Evolutionary conservation across 2,113 vertebrate genomes (phyloP).

Genomic region (Alexandromys fortis): DNA sequence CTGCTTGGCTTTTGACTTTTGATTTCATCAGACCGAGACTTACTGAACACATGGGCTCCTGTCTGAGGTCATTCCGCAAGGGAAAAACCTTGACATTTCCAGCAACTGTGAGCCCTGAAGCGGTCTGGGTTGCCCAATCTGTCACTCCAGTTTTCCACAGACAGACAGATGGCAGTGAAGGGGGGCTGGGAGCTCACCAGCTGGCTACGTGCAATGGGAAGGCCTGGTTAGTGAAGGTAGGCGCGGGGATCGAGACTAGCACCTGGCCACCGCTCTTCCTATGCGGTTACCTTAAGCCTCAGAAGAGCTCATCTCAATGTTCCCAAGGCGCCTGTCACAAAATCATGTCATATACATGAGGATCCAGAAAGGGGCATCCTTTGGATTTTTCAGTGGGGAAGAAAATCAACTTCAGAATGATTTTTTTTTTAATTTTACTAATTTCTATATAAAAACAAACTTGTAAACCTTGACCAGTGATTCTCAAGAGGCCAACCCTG

Average conservation of each 20-base stretch:
- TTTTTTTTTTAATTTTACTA: not conserved
- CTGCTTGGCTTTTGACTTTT: constrained; percentile 25
- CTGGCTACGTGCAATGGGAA: not conserved
- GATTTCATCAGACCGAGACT: not conserved
- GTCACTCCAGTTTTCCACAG: constrained; percentile 5
- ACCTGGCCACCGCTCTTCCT: not conserved
- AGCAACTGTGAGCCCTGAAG: not conserved
- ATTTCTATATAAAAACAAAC: constrained; percentile 11
- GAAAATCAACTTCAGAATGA: constrained; percentile 40
- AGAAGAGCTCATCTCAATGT: not conserved
- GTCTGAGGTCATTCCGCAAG: not conserved
- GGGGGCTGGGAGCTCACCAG: not conserved
- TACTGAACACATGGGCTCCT: not conserved
- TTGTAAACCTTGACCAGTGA: not conserved
- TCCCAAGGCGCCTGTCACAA: not conserved
- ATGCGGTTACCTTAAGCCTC: not conserved
- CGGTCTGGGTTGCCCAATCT: not conserved
- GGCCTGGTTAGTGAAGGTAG: not conserved
- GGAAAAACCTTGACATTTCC: constrained; percentile 50
- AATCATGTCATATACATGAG: not conserved
- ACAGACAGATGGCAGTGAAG: not conserved
- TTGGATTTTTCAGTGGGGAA: constrained; percentile 13
- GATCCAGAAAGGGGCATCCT: not conserved
- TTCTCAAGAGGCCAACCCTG: constrained; percentile 1
- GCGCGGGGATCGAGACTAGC: not conserved